A percentile compares a stretch with the other conserved stretches of the same genome.
Evolutionary conservation across 1,140 invertebrate species (phyloP).

Genomic region (Nomia melanderi): DNA sequence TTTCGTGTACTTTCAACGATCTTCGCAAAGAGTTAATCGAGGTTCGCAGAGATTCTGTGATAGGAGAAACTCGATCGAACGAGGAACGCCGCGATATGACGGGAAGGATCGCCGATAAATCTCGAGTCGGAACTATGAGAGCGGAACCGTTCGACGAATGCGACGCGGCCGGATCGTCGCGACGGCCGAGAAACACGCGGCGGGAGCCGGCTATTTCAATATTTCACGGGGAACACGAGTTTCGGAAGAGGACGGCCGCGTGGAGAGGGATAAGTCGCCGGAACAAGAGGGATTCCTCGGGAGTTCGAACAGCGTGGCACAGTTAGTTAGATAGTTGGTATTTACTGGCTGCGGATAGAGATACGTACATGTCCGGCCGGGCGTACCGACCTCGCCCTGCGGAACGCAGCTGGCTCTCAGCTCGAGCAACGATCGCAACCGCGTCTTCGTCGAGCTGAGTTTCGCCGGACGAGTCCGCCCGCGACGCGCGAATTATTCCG

Average conservation of each 20-base stretch:
- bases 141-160: conserved; percentile 41
- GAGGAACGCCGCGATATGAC: too few species aligned
- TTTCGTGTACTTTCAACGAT: too few species aligned
- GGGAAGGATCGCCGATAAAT: conserved; percentile 21
- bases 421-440: too few species aligned
- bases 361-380: conserved; percentile 31
- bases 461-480: not conserved
- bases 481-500: not conserved
- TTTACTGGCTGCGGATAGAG: conserved; percentile 57
- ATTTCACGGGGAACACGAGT: conserved; percentile 35
- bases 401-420: not conserved
- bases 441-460: not conserved
- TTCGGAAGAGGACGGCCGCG: not conserved
- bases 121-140: not conserved
- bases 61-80: too few species aligned
- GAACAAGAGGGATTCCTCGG: conserved; percentile 43
- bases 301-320: conserved; percentile 15
- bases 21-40: too few species aligned
- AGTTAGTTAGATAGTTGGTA: conserved; percentile 66
- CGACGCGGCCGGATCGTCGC: not conserved
- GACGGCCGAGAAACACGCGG: not conserved
- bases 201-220: conserved; percentile 30
- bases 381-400: not conserved
- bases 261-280: conserved; percentile 38
- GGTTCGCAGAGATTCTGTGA: too few species aligned